Evolutionary conservation across 2,797 vertebrate genomes (phyloP), one percentile per base, ranked within the genome.

Genomic region (Pelobates cultripes): DNA sequence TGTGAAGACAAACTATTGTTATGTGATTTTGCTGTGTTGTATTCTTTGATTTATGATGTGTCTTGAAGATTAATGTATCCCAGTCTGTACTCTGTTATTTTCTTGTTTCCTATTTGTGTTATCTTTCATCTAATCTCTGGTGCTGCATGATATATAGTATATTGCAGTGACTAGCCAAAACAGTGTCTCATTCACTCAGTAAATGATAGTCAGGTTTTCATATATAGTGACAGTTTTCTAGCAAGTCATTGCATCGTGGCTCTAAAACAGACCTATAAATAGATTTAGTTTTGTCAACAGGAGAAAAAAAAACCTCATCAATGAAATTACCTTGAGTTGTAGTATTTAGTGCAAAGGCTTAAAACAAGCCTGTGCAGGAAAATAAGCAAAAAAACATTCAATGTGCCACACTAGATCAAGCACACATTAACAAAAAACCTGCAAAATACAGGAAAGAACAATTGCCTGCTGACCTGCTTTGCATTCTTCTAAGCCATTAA

Each of bases 1-100:
- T 71, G 9, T 55, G 55, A 42, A 17, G 47, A 40, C 57, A 63
- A 75, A 43, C 28, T 14, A 47, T 47, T 53, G 28, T 77, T 51
- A 41, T 79, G 51, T 73, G 3, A 70, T 73, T n/a, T 79, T 61
- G 73, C 57, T 78, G 10, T 43, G 53, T 74, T 28, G 28, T 28
- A 28, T 28, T 9, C 5, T 69, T 17, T 83, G 71, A 78, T 70
- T 51, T 70, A 70, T 83, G 64, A 47, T 64, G 64, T 78, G 75
- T 53, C n/a, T 9, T 75, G 44, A 43, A 63, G 57, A 75, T 70
- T 79, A 64, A 83, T 83, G 78, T 75, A 53, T 60, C 45, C 10
- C 0, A 8, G 43, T 14, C 10, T 60, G 28, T 55, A 7, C 47
- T 14, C 28, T 57, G 4, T 55, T 66, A 66, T 70, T 78, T 67